Conservation (phyloP, 2,113 vertebrate genomes). For the Austrofundulus limnaeus region DNA sequence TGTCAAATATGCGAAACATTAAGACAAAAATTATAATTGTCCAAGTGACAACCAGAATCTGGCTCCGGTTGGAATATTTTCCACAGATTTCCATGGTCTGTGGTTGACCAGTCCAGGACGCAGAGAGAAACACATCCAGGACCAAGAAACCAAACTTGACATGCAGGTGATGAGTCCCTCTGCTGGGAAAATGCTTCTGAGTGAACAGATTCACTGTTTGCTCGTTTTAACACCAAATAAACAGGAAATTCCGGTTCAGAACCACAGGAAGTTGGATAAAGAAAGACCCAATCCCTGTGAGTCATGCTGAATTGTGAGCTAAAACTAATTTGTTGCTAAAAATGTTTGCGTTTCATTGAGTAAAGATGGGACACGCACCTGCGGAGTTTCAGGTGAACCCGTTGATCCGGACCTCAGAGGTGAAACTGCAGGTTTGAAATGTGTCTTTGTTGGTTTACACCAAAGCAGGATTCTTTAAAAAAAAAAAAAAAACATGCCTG, state of each 20-base stretch:
- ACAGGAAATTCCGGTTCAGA: conserved; percentile 38
- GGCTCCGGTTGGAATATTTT: conserved; percentile 34
- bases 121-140: not conserved
- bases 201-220: conserved; percentile 21
- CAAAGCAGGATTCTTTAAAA: conserved; percentile 1
- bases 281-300: conserved; percentile 44
- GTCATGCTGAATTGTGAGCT: conserved; percentile 46
- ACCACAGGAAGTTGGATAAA: conserved; percentile 44
- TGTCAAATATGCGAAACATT: not conserved
- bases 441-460: conserved; percentile 15
- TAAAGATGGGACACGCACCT: not conserved
- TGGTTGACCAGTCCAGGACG: conserved; percentile 29
- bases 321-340: conserved; percentile 58
- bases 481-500: conserved; percentile 23
- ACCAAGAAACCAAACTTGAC: not conserved
- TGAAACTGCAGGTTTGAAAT: not conserved
- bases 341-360: conserved; percentile 52
- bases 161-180: conserved; percentile 14
- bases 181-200: conserved; percentile 4
- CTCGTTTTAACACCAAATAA: conserved; percentile 43
- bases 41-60: conserved; percentile 20
- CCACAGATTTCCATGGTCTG: conserved; percentile 24
- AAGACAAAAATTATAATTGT: not conserved
- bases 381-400: not conserved
- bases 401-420: not conserved